These are phyloP conservation scores for Salarias fasciatus DNA, from an alignment of 2,797 vertebrate species.

Conservation along the genomic window DNA sequence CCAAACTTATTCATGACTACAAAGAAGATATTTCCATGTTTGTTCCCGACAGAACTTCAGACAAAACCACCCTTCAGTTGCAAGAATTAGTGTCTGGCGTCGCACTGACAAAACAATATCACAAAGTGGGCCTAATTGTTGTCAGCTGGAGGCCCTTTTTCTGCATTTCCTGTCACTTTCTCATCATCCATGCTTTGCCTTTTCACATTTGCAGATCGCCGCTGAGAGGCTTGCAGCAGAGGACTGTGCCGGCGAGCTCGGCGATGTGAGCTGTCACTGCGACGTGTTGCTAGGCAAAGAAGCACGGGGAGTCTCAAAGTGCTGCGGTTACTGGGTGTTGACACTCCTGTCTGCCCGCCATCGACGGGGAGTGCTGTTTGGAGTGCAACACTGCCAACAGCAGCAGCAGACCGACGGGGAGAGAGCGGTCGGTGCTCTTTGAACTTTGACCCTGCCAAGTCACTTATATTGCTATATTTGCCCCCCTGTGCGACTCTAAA, in stretches of 20 bases:
- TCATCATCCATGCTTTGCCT: constrained; percentile 13
- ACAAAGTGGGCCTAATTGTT: constrained; percentile 20
- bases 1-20: constrained; percentile 3
- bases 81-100: constrained; percentile 14
- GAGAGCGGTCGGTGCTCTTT: constrained; percentile 30
- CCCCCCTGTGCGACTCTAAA: constrained; percentile 1
- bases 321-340: constrained; percentile 42
- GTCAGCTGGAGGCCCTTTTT: constrained; percentile 16
- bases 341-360: constrained; percentile 57
- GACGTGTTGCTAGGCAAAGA: constrained; percentile 61
- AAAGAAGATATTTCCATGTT: background rate
- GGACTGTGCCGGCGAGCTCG: constrained; percentile 15
- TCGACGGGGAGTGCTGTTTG: constrained; percentile 40
- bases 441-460: constrained; percentile 46
- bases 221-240: constrained; percentile 21
- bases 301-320: constrained; percentile 33
- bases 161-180: constrained; percentile 25
- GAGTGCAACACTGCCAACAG: constrained; percentile 55
- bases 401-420: constrained; percentile 27
- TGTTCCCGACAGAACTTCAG: constrained; percentile 6
- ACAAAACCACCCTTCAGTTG: constrained; percentile 9
- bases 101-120: constrained; percentile 25
- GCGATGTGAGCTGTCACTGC: constrained; percentile 60
- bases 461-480: constrained; percentile 12
- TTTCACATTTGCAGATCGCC: constrained; percentile 33